Evolutionary conservation across 2,888 invertebrate species (phyloP), one percentile per base, ranked within the genome.

Genomic region (Cerastoderma edule): DNA sequence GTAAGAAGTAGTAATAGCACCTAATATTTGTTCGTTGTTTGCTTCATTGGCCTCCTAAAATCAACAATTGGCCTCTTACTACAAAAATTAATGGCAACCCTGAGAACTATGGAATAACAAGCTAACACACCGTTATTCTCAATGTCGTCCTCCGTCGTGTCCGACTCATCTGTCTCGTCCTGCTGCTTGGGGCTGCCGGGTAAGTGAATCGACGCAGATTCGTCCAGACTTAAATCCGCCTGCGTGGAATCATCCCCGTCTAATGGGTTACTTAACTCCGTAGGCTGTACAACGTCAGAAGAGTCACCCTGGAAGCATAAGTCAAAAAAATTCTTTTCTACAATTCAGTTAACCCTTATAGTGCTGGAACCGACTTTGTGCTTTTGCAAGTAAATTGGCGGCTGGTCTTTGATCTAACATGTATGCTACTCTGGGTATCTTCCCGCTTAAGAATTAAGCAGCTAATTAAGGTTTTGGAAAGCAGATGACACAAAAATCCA

Each of bases 101-200:
- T n/a, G n/a, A n/a, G n/a, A n/a, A n/a, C n/a, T n/a, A 10, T 39
- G 39, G 8, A 22, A 46, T 2, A 13, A 22, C 19, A 46, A 46
- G 4, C 22, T 22, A n/a, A n/a, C 33, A 32, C 44, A 79, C 78
- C 77, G 66, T 60, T 60, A 32, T 81, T 72, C 83, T 88, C 87
- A 69, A 89, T 87, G 74, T 85, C 87, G 68, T 89, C 88, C 19
- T 89, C 89, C 16, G 89, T 87, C 10, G 85, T 87, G 73, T 90
- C 89, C 56, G 88, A 83, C 67, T 84, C 84, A 53, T 89, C 89
- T 10, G 89, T 87, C 0, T 82, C 81, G 4, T 67, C 73, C 35
- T 79, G 73, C 32, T 71, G 69, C 27, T 72, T 72, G 13, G 19
- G 22, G 6, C 24, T 46, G 13, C 19, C 54, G 5, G 16, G 50